Evolutionary conservation across 2,113 vertebrate genomes (phyloP), one percentile per base, ranked within the genome.

Genomic region (Phylloscopus trochilus): DNA sequence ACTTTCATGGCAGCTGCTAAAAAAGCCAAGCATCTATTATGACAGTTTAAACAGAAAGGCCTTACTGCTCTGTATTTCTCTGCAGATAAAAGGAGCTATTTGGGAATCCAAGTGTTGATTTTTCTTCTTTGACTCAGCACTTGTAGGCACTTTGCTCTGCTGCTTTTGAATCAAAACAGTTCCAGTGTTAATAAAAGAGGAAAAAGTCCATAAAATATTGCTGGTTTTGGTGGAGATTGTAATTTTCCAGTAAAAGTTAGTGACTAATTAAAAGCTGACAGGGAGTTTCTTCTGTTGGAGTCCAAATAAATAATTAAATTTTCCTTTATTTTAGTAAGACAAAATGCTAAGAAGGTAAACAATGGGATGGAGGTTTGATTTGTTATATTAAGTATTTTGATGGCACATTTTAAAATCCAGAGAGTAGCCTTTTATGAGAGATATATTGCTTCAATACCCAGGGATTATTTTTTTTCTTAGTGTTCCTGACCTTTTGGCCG

Each of bases 401-500:
- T 78, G 43, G 28, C 28, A 44, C 56, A 75, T 51, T 95, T 93
- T 94, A 79, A 59, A 94, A 84, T 90, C 56, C 76, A 88, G 52
- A 52, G 64, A 59, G 64, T 63, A n/a, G 23, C 41, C 63, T 96
- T 95, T 96, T 96, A 89, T 86, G 87, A 85, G 43, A 87, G 59
- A 82, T 84, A 52, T 77, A 95, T 94, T 94, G 56, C 86, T 93
- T 83, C 67, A 93, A 75, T 95, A 92, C 60, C 37, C 33, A 47
- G 73, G 56, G 87, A 82, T 82, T 80, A 86, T 86, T 31, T 95
- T 89, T 95, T 96, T 95, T 7, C 95, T 78, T 91, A 63, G 93
- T 96, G 64, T 89, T 96, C 78, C 73, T 93, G 94, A 87, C 92
- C 83, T 91, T 90, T 94, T 96, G 92, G 70, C 92, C 27, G 5